phyloP scores from a whole-genome alignment of 1,140 invertebrate genomes.

The Zaprionus capensis region DNA sequence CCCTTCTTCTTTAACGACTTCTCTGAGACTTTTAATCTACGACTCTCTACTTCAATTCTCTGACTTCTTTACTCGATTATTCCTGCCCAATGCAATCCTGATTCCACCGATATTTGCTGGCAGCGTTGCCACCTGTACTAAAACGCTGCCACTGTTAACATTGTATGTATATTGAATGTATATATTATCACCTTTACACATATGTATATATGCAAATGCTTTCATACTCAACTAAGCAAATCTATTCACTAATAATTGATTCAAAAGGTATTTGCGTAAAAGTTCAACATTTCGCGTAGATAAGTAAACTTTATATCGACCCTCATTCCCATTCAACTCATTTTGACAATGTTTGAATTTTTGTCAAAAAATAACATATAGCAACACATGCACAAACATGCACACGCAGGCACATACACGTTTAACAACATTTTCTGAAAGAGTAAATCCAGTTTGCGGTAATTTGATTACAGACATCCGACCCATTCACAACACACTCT shows the following conservation, averaged over 20 bases:
- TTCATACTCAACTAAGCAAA: not conserved
- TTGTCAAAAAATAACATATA: not conserved
- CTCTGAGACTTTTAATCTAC: too few relatives aligned
- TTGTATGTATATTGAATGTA: too few relatives aligned
- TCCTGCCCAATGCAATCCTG: too few relatives aligned
- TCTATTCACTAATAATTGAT: not conserved
- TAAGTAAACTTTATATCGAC: not conserved
- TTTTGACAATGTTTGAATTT: constrained; percentile 22
- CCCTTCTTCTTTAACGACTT: too few relatives aligned
- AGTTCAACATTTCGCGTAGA: not conserved
- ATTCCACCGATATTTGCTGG: too few relatives aligned
- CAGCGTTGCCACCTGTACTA: too few relatives aligned
- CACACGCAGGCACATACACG: not conserved
- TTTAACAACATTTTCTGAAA: constrained; percentile 39
- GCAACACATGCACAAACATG: not conserved
- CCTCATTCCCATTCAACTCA: not conserved
- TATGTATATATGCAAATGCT: too few relatives aligned
- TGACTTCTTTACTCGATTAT: too few relatives aligned
- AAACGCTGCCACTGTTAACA: too few relatives aligned
- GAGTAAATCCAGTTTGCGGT: constrained; percentile 23
- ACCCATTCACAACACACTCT: constrained; percentile 10
- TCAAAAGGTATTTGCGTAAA: not conserved
- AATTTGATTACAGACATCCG: constrained; percentile 34
- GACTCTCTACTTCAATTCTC: too few relatives aligned
- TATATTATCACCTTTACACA: too few relatives aligned